Conservation (phyloP, 2,888 invertebrate genomes). For the Pandemis heparana region DNA sequence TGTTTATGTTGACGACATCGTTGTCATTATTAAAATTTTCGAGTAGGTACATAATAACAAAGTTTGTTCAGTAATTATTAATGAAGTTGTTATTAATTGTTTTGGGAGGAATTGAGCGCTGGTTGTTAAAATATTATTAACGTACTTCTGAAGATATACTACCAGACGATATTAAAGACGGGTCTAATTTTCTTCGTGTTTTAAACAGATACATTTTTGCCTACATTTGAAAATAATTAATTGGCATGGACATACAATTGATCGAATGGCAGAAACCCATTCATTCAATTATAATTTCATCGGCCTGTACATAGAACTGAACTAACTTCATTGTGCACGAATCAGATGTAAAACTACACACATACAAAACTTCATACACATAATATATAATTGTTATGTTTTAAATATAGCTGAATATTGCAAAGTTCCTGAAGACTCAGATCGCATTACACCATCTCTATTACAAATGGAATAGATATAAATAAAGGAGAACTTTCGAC, state of each 20-base stretch:
- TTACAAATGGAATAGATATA: not conserved
- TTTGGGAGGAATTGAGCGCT: slow-evolving; percentile 21
- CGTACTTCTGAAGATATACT: too few relatives aligned
- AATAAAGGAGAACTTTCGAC: slow-evolving; percentile 5
- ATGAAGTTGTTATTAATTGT: slow-evolving; percentile 33
- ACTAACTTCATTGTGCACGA: slow-evolving; percentile 50
- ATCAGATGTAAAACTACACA: slow-evolving; percentile 45
- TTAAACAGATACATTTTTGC: too few relatives aligned
- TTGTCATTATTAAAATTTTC: not conserved
- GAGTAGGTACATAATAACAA: not conserved
- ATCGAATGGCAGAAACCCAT: too few relatives aligned
- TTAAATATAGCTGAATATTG: not conserved
- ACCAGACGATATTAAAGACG: too few relatives aligned
- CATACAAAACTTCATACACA: slow-evolving; percentile 30
- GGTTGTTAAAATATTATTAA: slow-evolving; percentile 21
- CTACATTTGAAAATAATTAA: too few relatives aligned
- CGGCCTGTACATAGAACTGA: slow-evolving; percentile 45
- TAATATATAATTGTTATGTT: too few relatives aligned
- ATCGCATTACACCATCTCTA: not conserved
- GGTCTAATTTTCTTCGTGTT: too few relatives aligned
- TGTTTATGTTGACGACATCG: not conserved
- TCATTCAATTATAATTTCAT: too few relatives aligned
- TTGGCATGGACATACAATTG: too few relatives aligned
- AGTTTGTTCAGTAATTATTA: slow-evolving; percentile 2
- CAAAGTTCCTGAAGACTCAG: not conserved